Evolutionary conservation across 2,888 invertebrate genomes (phyloP).

Genomic region (Cerastoderma edule): DNA sequence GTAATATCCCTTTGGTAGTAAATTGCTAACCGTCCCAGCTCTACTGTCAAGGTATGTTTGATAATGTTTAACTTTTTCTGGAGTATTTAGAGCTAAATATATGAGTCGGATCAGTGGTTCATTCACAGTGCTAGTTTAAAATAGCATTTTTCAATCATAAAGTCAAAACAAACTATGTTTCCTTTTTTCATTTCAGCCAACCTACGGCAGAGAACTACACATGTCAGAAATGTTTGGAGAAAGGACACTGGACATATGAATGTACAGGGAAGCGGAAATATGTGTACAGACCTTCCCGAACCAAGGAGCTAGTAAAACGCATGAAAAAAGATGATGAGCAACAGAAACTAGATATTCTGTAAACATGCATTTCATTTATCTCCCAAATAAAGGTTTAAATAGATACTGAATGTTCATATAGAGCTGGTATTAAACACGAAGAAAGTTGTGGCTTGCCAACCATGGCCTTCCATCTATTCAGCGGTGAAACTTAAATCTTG

Average conservation of each 20-base stretch:
- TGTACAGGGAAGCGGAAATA: constrained; percentile 96
- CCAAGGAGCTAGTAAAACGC: constrained; percentile 90
- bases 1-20: too few relatives aligned
- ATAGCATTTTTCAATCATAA: not conserved
- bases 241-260: constrained; percentile 97
- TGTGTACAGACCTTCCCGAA: constrained; percentile 92
- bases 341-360: constrained; percentile 76
- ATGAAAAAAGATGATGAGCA: constrained; percentile 86
- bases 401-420: too few relatives aligned
- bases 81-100: not conserved
- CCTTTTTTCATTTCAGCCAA: constrained; percentile 65
- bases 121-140: not conserved
- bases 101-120: not conserved
- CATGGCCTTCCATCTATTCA: too few relatives aligned
- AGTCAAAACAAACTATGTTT: too few relatives aligned
- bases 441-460: too few relatives aligned
- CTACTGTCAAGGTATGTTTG: not conserved
- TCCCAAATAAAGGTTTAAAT: too few relatives aligned
- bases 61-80: not conserved
- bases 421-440: too few relatives aligned
- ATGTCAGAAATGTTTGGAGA: constrained; percentile 96
- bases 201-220: constrained; percentile 84
- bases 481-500: too few relatives aligned
- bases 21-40: too few relatives aligned
- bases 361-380: too few relatives aligned